phyloP scores from a whole-genome alignment of 2,888 invertebrate species.

The Carabus problematicus region DNA sequence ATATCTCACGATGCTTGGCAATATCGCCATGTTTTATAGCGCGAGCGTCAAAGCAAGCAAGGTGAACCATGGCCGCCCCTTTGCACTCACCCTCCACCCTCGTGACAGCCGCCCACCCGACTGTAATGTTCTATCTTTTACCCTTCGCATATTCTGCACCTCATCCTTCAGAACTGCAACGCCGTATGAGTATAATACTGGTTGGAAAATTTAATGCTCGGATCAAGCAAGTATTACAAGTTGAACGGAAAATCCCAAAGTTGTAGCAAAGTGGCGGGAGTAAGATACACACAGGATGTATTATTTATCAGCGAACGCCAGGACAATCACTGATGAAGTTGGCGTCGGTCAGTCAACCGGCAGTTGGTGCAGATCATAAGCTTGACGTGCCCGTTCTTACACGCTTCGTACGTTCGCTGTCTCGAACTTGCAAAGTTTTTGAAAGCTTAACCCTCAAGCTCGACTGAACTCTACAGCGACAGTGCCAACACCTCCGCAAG shows the following conservation, averaged over 20 bases:
- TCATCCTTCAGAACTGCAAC: not conserved
- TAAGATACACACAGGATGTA: not conserved
- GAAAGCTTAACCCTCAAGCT: slow-evolving; percentile 32
- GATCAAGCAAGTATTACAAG: slow-evolving; percentile 34
- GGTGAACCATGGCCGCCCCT: not conserved
- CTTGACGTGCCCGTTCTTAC: slow-evolving; percentile 30
- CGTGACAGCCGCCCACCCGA: not conserved
- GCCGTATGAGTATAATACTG: slow-evolving; percentile 33
- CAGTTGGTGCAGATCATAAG: slow-evolving; percentile 22
- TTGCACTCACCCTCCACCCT: not conserved
- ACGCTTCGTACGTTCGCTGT: slow-evolving; percentile 25
- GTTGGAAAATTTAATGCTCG: slow-evolving; percentile 40
- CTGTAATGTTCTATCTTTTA: not conserved
- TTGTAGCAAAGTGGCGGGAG: not conserved
- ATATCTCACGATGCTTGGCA: slow-evolving; percentile 53
- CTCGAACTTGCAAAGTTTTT: slow-evolving; percentile 34
- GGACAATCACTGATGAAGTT: slow-evolving; percentile 3
- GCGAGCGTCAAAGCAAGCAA: slow-evolving; percentile 21
- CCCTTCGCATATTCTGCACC: not conserved
- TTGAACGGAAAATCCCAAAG: slow-evolving; percentile 21
- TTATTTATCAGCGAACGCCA: not conserved
- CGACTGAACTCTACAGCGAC: not conserved
- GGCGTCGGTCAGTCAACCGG: not conserved
- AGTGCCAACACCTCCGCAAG: slow-evolving; percentile 7
- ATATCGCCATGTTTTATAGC: slow-evolving; percentile 46